Evolutionary conservation across 2,113 vertebrate species (phyloP).

Genomic region (Spilogale gracilis): DNA sequence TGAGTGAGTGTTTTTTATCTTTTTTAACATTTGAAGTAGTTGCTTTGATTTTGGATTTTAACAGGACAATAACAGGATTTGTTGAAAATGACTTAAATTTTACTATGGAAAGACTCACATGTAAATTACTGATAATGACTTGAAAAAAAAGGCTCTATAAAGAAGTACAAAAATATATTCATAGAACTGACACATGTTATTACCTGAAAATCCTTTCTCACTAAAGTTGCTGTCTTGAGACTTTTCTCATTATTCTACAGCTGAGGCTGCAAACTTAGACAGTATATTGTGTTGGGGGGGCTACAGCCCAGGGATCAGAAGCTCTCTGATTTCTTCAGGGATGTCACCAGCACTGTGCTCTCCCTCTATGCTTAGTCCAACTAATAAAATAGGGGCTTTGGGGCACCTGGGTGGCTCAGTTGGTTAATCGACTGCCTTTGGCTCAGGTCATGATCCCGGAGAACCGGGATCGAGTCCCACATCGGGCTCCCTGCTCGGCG

Average conservation of each 20-base stretch:
- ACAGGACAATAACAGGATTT: background rate
- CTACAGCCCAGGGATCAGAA: background rate
- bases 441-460: too few relatives aligned
- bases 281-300: background rate
- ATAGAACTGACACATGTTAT: background rate
- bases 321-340: background rate
- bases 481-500: too few relatives aligned
- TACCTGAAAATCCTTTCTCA: background rate
- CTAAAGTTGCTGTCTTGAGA: background rate
- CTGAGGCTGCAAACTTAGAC: background rate
- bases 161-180: background rate
- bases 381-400: background rate
- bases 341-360: too few relatives aligned
- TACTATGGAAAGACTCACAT: background rate
- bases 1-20: background rate
- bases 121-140: background rate
- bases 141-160: background rate
- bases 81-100: background rate
- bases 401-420: too few relatives aligned
- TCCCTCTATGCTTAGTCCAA: background rate
- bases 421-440: too few relatives aligned
- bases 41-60: background rate
- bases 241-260: background rate
- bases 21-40: background rate
- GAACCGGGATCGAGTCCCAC: too few relatives aligned